A percentile compares a stretch with the other conserved stretches of the same genome.
phyloP scores from a whole-genome alignment of 53 echinoderm and acorn worm genomes.

The Glandiceps talaboti region DNA sequence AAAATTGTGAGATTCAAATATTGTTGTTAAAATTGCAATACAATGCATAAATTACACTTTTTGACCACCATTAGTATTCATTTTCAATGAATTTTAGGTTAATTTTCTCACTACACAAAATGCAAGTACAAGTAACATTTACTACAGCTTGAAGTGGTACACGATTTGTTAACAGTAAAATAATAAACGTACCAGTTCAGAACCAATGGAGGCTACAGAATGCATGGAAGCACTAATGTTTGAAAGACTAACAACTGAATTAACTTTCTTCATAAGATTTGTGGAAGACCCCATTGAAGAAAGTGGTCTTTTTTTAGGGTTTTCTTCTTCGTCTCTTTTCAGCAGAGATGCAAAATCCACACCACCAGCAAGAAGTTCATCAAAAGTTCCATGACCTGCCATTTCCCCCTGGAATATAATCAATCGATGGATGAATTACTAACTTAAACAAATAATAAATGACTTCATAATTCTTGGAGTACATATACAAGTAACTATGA shows the following conservation, averaged over 20 bases:
- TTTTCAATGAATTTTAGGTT: too few species aligned
- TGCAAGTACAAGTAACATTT: too few species aligned
- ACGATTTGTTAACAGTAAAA: too few species aligned
- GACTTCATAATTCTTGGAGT: too few species aligned
- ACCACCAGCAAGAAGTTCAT: conserved; percentile 46
- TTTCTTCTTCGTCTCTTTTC: conserved; percentile 36
- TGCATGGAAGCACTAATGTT: background rate
- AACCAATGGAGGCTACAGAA: background rate
- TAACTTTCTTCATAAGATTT: background rate
- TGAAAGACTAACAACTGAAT: background rate
- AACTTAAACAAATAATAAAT: too few species aligned
- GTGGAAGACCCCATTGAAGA: background rate
- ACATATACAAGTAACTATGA: too few species aligned
- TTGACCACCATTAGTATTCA: too few species aligned
- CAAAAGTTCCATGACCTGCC: conserved; percentile 68
- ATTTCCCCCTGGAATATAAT: conserved; percentile 43
- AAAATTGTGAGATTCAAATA: too few species aligned
- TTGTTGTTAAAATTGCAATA: too few species aligned
- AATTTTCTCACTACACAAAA: too few species aligned
- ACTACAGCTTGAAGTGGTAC: too few species aligned
- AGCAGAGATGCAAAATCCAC: conserved; percentile 81
- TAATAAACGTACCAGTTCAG: background rate
- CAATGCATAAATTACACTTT: too few species aligned
- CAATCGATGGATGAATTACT: background rate
- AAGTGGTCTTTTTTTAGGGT: background rate